Base-by-base conservation (phyloP, 1,140 invertebrate genomes). In the Popillia japonica region DNA sequence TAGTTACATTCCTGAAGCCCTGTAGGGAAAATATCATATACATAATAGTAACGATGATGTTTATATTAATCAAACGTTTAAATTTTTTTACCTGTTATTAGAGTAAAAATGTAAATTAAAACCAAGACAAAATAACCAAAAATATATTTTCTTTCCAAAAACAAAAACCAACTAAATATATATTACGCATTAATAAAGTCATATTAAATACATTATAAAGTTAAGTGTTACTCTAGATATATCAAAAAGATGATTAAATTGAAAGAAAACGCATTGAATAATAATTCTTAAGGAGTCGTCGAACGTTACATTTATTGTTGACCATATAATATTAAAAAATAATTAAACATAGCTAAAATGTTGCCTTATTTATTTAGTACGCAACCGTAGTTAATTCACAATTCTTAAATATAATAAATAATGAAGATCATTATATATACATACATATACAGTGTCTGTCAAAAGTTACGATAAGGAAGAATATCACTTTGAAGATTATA, bases 301-400 rank as follows among this genome's bases (percentile, higher is more conserved):
- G 27, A 2, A 34, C 27, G 48, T 55, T 55, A 55, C 14, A 55
- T 55, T 55, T 55, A 55, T 20, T 68, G 61, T 68, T 68, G 61
- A 68, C 61, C 61, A 34, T 68, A 27, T 68, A 68, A 34, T 23
- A 34, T 68, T 27, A 27, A 68, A 68, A 68, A 22, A 34, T 27
- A 22, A 68, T 68, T 68, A 68, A 68, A 23, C 27, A 68, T 68
- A 68, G 61, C 61, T 68, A 22, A 68, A 68, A 68, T 68, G 61
- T 68, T 68, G 61, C 61, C 61, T 68, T 68, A 68, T 68, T 68
- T 68, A 68, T 68, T 68, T 68, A 68, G 22, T 68, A 68, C 61
- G 61, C 61, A 68, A 68, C 61, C 22, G 20, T 68, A 68, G 61
- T 68, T 68, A 68, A 68, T 68, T 27, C 61, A 68, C 61, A 68